Conservation (phyloP, 2,888 invertebrate species). For the Cantharis rufa region DNA sequence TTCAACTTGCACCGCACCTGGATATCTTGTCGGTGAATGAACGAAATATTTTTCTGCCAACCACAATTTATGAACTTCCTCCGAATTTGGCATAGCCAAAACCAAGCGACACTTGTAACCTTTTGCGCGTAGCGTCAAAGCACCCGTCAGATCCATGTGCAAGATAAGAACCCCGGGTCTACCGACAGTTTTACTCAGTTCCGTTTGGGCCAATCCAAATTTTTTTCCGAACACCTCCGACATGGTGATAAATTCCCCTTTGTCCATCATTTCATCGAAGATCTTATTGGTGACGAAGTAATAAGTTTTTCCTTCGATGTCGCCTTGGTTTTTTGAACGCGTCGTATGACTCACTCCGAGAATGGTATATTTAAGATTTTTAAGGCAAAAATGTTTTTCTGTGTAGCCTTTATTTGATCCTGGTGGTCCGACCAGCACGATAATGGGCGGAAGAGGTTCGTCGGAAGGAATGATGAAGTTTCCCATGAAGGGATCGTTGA, state of each 20-base stretch:
- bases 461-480: constrained; percentile 49
- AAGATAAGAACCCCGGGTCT: constrained; percentile 50
- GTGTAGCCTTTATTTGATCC: constrained; percentile 45
- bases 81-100: constrained; percentile 49
- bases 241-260: constrained; percentile 54
- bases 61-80: constrained; percentile 47
- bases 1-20: constrained; percentile 1
- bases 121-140: constrained; percentile 49
- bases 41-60: constrained; percentile 42
- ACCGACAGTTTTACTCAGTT: constrained; percentile 45
- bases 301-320: constrained; percentile 46
- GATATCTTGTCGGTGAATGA: neutral
- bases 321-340: constrained; percentile 40
- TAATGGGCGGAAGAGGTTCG: constrained; percentile 48
- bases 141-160: constrained; percentile 51
- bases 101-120: constrained; percentile 51
- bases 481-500: constrained; percentile 48
- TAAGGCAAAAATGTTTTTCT: neutral
- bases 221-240: constrained; percentile 51
- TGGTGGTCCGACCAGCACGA: constrained; percentile 54
- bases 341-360: constrained; percentile 53
- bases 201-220: constrained; percentile 53
- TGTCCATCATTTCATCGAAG: constrained; percentile 50
- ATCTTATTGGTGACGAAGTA: constrained; percentile 47
- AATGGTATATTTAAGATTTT: constrained; percentile 30